Percentiles rank a stretch among this genome's conserved stretches.
Conservation (phyloP, 2,113 vertebrate genomes). For the Mus pahari region DNA sequence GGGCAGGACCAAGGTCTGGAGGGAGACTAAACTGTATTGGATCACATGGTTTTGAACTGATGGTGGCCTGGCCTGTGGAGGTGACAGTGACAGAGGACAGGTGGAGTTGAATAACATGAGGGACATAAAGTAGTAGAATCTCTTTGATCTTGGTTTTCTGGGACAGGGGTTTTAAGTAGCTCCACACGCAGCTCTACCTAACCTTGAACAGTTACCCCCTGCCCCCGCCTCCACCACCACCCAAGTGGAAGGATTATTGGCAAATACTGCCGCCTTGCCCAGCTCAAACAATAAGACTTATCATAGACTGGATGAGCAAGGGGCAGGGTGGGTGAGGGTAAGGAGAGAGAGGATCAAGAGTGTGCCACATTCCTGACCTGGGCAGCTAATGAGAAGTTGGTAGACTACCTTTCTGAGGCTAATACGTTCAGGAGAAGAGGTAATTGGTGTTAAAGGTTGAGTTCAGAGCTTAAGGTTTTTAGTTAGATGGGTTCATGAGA, state of each 20-base stretch:
- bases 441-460: not conserved
- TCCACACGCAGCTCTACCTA: not conserved
- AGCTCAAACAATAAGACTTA: not conserved
- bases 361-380: not conserved
- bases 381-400: not conserved
- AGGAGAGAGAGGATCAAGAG: not conserved
- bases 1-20: no score
- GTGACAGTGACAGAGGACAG: not conserved
- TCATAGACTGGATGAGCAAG: not conserved
- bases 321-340: no score
- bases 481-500: not conserved
- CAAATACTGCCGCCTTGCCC: not conserved
- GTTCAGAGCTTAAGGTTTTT: not conserved
- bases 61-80: not conserved
- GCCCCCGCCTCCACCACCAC: no score
- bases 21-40: not conserved
- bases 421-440: not conserved
- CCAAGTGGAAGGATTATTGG: not conserved
- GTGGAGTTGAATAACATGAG: not conserved
- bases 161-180: not conserved
- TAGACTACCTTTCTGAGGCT: not conserved
- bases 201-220: not conserved
- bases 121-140: not conserved
- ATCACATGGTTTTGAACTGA: not conserved
- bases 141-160: not conserved